Conservation (phyloP, 1,140 invertebrate species). For the Temnothorax curvispinosus region DNA sequence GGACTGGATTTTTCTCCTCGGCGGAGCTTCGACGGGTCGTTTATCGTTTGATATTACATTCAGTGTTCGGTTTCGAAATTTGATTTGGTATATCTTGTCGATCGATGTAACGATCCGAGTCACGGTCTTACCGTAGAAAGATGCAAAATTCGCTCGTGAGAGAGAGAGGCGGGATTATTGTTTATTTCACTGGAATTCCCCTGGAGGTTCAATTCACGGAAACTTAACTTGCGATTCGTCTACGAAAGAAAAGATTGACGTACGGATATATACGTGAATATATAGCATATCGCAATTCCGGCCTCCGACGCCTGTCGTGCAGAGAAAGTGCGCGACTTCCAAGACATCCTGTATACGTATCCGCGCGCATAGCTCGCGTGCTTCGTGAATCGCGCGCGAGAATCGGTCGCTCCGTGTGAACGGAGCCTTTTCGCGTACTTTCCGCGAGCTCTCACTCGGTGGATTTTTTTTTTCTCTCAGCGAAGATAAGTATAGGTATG, state of each 20-base stretch:
- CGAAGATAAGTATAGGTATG: no score
- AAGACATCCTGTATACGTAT: conserved; percentile 18
- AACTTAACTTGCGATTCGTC: no score
- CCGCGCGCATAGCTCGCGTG: conserved; percentile 23
- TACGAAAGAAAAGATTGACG: background rate
- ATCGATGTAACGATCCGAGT: background rate
- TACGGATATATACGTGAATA: background rate
- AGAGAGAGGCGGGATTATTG: background rate
- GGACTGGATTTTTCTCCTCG: background rate
- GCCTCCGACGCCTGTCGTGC: background rate
- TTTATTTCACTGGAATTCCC: no score
- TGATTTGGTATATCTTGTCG: no score
- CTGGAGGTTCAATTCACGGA: no score
- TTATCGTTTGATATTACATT: background rate
- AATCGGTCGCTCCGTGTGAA: conserved; percentile 3
- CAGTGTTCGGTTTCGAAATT: no score
- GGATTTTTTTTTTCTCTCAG: background rate
- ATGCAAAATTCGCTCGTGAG: background rate
- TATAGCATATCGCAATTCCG: no score
- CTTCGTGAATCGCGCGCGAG: conserved; percentile 22
- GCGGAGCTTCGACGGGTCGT: background rate
- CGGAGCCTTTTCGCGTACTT: background rate
- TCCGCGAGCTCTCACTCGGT: background rate
- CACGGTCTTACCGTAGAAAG: background rate
- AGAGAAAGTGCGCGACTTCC: conserved; percentile 42